Evolutionary conservation across 1,140 invertebrate species (phyloP).

Genomic region (Procambarus virginalis): DNA sequence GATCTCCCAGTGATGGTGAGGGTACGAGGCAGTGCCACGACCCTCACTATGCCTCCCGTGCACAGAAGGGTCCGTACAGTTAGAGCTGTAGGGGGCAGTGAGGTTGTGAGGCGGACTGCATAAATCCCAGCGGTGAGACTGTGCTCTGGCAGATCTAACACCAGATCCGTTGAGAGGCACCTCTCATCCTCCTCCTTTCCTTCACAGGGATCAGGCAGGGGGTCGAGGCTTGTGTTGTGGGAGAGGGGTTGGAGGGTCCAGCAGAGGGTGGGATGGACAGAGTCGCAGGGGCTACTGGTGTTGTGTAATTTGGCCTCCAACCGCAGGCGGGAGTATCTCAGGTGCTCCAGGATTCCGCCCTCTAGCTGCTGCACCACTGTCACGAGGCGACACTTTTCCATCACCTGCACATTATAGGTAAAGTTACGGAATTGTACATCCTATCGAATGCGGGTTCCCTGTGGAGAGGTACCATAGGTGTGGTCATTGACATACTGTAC

Average conservation of each 20-base stretch:
- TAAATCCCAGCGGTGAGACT: background rate
- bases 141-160: background rate
- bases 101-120: background rate
- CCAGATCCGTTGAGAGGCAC: background rate
- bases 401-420: background rate
- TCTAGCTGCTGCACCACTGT: background rate
- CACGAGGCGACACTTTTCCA: background rate
- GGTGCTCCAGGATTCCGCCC: no score
- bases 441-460: background rate
- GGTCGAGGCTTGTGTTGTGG: background rate
- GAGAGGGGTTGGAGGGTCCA: background rate
- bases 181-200: background rate
- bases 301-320: background rate
- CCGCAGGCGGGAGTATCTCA: background rate
- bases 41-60: background rate
- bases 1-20: background rate
- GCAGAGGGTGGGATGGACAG: background rate
- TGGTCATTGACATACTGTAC: background rate
- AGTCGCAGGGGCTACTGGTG: background rate
- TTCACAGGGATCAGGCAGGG: background rate
- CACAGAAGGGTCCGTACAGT: background rate
- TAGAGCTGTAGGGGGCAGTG: background rate
- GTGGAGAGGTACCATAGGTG: background rate
- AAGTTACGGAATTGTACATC: background rate
- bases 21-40: background rate